Evolutionary conservation across 2,797 vertebrate genomes (phyloP), one percentile per base, ranked within the genome.

Genomic region (Pipistrellus nathusii): DNA sequence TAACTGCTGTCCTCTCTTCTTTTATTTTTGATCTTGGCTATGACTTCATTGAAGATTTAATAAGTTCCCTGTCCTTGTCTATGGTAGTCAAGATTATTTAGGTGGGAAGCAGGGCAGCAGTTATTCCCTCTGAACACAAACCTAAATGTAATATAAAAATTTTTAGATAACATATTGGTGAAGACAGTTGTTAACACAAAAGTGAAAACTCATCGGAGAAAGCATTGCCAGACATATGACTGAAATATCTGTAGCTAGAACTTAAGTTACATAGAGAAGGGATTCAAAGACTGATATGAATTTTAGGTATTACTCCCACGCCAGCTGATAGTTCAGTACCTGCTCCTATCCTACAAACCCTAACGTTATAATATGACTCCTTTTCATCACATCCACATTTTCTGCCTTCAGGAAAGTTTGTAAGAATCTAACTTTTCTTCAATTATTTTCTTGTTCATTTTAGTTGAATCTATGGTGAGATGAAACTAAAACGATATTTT

Each of bases 191-290:
- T 66, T 84, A 21, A 62, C 20, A 80, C 21, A 21, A 80, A 66
- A 96, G 66, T 85, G 41, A 53, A 88, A 86, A 84, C 32, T 86
- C 4, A 23, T 27, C 38, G 51, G 10, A 89, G 62, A 78, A 88
- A 82, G 15, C 9, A 41, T 85, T 73, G 41, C 48, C n/a, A 44
- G 46, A 30, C 44, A 15, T 6, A 18, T 72, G 8, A 82, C 8
- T 73, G 35, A 87, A 78, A 84, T 18, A 35, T 53, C 30, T 77
- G 15, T 18, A 2, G 8, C 35, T 89, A 62, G 51, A 71, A 76
- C 38, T n/a, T 44, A 11, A 64, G 21, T 77, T 78, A 25, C 10
- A 25, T 15, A 30, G 80, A 68, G 41, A 73, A 78, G 21, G 7
- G 64, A 35, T 51, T 73, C 25, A 48, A 66, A 78, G 27, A 18